These are phyloP conservation scores for Caenorhabditis wallacei DNA, from an alignment of 2,888 invertebrate species.

Conservation along the genomic window DNA sequence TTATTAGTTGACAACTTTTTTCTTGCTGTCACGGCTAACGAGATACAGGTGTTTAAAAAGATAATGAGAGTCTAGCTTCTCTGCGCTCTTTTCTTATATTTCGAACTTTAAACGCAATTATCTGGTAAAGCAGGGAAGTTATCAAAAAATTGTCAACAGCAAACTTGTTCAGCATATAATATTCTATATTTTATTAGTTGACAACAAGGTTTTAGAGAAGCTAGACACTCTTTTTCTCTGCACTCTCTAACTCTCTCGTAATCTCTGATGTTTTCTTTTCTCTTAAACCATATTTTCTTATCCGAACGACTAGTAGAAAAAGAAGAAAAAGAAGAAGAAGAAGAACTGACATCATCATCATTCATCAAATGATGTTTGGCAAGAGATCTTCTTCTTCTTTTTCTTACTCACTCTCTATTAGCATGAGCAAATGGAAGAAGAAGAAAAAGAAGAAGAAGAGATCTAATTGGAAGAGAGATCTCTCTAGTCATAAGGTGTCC, in stretches of 20 bases:
- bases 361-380: slow-evolving; percentile 27
- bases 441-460: neutral
- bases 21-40: no score
- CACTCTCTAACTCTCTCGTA: neutral
- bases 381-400: slow-evolving; percentile 10
- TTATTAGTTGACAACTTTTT: slow-evolving; percentile 2
- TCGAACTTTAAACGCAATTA: neutral
- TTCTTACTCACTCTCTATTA: slow-evolving; percentile 34
- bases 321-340: neutral
- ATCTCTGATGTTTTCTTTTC: no score
- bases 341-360: slow-evolving; percentile 31
- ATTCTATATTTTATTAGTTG: neutral
- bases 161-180: neutral
- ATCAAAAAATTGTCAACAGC: neutral
- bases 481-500: slow-evolving; percentile 34
- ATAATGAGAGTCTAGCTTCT: no score
- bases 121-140: neutral
- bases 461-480: slow-evolving; percentile 24
- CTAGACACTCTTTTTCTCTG: slow-evolving; percentile 3
- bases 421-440: slow-evolving; percentile 13
- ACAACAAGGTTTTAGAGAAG: slow-evolving; percentile 2
- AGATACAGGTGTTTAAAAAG: no score
- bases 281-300: no score
- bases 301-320: slow-evolving; percentile 1
- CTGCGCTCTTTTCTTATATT: no score